Percentiles rank a stretch among this genome's conserved stretches.
Evolutionary conservation across 2,797 vertebrate species (phyloP).

Genomic region (Ficedula albicollis): DNA sequence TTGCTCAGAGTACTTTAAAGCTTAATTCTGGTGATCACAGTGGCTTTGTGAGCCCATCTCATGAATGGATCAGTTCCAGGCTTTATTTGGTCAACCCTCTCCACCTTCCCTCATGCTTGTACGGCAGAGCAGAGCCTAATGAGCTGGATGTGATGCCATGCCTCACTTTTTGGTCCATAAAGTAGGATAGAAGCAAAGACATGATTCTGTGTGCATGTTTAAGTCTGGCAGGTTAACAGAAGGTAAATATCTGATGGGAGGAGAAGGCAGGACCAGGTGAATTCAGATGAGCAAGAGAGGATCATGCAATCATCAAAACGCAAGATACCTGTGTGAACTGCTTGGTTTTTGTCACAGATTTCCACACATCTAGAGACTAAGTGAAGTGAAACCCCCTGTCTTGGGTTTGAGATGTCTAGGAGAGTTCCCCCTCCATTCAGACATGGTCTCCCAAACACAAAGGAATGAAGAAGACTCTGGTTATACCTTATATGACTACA

Average conservation of each 20-base stretch:
- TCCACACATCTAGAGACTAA: neutral
- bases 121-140: neutral
- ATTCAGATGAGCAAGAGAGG: neutral
- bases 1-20: constrained; percentile 15
- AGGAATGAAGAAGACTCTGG: neutral
- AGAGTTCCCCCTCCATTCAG: neutral
- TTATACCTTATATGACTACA: neutral
- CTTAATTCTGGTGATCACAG: neutral
- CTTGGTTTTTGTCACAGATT: neutral
- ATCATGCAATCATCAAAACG: neutral
- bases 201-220: neutral
- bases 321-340: neutral
- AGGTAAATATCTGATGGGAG: neutral
- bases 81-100: neutral
- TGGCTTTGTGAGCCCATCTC: neutral
- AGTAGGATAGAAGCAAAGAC: neutral
- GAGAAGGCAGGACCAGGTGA: neutral
- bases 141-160: neutral
- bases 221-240: neutral
- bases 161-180: neutral
- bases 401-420: neutral
- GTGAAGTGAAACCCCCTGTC: neutral
- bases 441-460: neutral
- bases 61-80: neutral
- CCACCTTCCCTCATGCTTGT: neutral